phyloP scores from a whole-genome alignment of 2,888 invertebrate species.

The Andrena hattorfiana region DNA sequence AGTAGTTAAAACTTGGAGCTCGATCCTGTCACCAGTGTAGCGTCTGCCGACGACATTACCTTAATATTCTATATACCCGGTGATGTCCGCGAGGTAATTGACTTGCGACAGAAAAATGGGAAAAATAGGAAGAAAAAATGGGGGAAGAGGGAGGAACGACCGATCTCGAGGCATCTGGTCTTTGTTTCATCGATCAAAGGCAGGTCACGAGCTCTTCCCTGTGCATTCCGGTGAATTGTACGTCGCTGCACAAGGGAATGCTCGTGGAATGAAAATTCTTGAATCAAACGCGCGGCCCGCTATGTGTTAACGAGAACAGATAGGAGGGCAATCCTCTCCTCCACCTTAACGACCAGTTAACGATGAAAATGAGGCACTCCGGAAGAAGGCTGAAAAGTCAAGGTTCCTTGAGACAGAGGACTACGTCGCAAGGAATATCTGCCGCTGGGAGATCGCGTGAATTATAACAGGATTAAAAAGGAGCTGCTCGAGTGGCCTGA shows the following conservation, averaged over 20 bases:
- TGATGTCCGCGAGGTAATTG: constrained; percentile 70
- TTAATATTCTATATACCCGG: constrained; percentile 75
- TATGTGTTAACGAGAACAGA: not conserved
- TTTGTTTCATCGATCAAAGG: too few relatives aligned
- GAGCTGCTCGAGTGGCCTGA: constrained; percentile 22
- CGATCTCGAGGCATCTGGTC: too few relatives aligned
- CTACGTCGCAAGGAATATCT: not conserved
- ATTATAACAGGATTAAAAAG: constrained; percentile 41
- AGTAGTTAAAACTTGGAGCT: constrained; percentile 74
- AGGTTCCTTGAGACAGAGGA: not conserved
- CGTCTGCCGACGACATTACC: constrained; percentile 59
- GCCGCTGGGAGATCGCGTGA: constrained; percentile 16
- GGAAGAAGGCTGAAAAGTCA: not conserved
- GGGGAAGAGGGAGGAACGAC: constrained; percentile 13
- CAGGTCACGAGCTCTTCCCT: too few relatives aligned
- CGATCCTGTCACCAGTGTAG: constrained; percentile 48
- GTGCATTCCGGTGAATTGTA: too few relatives aligned
- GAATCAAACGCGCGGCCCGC: not conserved
- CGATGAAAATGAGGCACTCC: not conserved
- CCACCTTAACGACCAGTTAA: not conserved
- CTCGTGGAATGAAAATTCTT: not conserved
- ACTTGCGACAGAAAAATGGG: constrained; percentile 55
- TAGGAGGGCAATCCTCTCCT: not conserved
- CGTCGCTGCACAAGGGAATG: too few relatives aligned
- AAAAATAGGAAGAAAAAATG: not conserved